Base-by-base conservation (phyloP, 2,797 vertebrate species). In the Columba guinea region DNA sequence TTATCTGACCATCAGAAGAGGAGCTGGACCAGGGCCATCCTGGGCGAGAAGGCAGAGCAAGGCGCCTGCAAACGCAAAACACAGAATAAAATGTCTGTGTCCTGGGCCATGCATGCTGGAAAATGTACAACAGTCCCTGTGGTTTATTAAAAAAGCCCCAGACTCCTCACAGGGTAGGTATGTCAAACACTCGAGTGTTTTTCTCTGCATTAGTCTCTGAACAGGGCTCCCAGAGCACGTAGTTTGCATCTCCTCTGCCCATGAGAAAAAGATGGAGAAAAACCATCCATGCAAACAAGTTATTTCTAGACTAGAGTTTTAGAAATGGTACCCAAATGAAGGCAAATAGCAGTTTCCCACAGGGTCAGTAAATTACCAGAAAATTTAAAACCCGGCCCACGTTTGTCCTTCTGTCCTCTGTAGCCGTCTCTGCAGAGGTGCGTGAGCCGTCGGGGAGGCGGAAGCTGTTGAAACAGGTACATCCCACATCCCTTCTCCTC, bases 1-100 rank as follows among this genome's bases (percentile, higher is more conserved):
- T 95, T 94, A 95, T 87, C 89, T 60, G 88, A 51, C 64, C 74
- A 74, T 90, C 81, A 58, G 86, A 87, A 63, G 68, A 85, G 64
- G n/a, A 73, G 26, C 64, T 68, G 80, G 87, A 67, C 27, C 67
- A 19, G 44, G 68, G 70, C 74, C 89, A 81, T 46, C 35, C 64
- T 4, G 5, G 5, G 1, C 2, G 8, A 81, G 35, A 34, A 56
- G 78, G 68, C 49, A 65, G 37, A 87, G 56, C 30, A 59, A 63
- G 30, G 46, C 0, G 1, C 37, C 56, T 30, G 56, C 24, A 26
- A 63, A 48, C 9, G 2, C 2, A 3, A 78, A 44, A 55, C 6
- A 2, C 3, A 1, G 56, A 58, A 64, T 46, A 64, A 51, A 93
- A 27, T 9, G 20, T 27, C n/a, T 7, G 16, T 21, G 49, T 44